phyloP scores from a whole-genome alignment of 2,888 invertebrate genomes.

The Polyploca ridens region DNA sequence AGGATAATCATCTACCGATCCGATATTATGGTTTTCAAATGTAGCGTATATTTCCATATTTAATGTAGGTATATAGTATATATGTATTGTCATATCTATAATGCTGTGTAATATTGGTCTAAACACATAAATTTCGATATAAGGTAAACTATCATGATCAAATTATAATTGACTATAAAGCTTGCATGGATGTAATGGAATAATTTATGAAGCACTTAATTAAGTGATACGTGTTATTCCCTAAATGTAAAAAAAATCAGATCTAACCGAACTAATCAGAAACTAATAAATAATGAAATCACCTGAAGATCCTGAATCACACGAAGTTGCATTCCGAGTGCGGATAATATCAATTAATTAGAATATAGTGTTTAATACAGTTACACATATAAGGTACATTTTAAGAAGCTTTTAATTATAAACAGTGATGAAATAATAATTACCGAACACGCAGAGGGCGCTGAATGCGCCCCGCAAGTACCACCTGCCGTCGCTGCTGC shows the following conservation, averaged over 20 bases:
- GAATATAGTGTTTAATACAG: conserved; percentile 1
- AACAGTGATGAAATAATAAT: conserved; percentile 42
- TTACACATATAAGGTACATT: conserved; percentile 15
- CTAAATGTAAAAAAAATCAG: not conserved
- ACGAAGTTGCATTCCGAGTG: conserved; percentile 8
- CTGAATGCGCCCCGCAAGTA: conserved; percentile 76
- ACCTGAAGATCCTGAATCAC: conserved; percentile 6
- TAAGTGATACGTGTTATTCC: not conserved
- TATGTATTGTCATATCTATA: not conserved
- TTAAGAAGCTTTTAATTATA: conserved; percentile 13
- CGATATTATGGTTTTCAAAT: too few species aligned
- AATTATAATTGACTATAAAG: not conserved
- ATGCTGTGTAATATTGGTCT: not conserved
- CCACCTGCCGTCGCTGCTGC: conserved; percentile 77
- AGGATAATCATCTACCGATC: too few species aligned
- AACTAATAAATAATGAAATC: conserved; percentile 5
- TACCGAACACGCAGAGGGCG: conserved; percentile 80
- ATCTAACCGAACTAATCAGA: not conserved
- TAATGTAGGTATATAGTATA: too few species aligned
- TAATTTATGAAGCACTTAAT: not conserved
- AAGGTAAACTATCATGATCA: not conserved
- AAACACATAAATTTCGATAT: not conserved
- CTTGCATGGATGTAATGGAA: not conserved
- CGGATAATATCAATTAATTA: conserved; percentile 5
- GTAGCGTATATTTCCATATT: too few species aligned